Conservation (phyloP, 2,888 invertebrate genomes). For the Diaphora mendica region DNA sequence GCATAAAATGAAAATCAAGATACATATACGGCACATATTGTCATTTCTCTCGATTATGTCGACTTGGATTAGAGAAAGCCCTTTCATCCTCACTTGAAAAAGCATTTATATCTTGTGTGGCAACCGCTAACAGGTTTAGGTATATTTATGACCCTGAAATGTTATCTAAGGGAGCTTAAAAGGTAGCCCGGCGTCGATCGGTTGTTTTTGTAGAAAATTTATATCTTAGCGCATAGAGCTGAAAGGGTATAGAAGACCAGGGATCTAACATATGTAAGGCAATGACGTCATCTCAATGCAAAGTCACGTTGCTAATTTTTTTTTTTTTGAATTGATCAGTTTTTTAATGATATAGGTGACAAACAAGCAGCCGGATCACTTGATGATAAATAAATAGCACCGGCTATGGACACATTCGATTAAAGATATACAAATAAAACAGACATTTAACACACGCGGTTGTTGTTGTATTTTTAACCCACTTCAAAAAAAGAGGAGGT, state of each 20-base stretch:
- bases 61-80: neutral
- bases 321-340: no score
- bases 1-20: neutral
- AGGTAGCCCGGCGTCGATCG: neutral
- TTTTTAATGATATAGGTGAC: no score
- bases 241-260: neutral
- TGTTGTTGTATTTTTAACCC: no score
- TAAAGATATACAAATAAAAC: no score
- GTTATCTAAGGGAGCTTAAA: neutral
- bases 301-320: no score
- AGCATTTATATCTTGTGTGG: neutral
- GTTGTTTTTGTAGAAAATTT: neutral
- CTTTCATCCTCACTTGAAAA: neutral
- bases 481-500: no score
- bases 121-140: neutral
- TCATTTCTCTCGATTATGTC: neutral
- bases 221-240: neutral
- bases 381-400: no score
- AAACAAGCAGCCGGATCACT: no score
- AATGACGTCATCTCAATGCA: no score
- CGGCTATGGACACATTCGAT: no score
- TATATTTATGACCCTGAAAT: neutral
- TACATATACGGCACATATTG: neutral
- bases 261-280: no score
- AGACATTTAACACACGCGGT: no score